Base-by-base conservation (phyloP, 2,797 vertebrate genomes). In the Alca torda region DNA sequence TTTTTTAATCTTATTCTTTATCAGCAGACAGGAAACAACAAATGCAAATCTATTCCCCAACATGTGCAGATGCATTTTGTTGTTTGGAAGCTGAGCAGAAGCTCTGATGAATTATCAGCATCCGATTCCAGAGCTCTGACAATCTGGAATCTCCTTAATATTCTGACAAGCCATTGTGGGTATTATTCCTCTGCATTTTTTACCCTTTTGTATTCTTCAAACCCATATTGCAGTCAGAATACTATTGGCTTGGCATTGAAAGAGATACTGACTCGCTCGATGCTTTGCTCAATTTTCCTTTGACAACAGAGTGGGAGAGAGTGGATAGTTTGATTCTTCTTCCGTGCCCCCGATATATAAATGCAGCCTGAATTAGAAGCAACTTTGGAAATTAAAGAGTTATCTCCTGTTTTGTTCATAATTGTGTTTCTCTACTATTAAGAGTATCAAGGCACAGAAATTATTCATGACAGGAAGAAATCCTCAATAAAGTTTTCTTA, bases 131-230 rank as follows among this genome's bases (percentile, higher is more conserved):
- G 78, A 37, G 69, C 89, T 91, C 51, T 93, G 73, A 94, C 84
- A 94, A 81, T 93, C 82, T 65, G 18, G 79, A 79, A 8, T 91
- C 78, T 85, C 61, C 75, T 94, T 96, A 93, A 86, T 96, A 94
- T 96, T 96, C 94, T 73, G 86, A 84, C 4, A 6, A 93, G 84
- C 79, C 28, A 41, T 88, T 1, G 0, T 81, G 84, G 81, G 51
- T 93, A 93, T 94, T 96, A 70, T 95, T 96, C 56, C 53, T 76
- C 56, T 82, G 70, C 48, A 28, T 41, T 88, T 86, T 87, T 79
- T 24, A 20, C 35, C 65, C 67, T 76, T 89, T 81, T 72, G 45
- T 89, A 15, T 41, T 72, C 57, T 84, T 84, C 59, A 93, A 81
- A 80, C 68, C 54, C 8, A 0, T 84, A 57, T 78, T 87, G 64